Percentiles rank a stretch among this genome's conserved stretches.
Evolutionary conservation across 2,888 invertebrate species (phyloP).

Genomic region (Pristionchus exspectatus): DNA sequence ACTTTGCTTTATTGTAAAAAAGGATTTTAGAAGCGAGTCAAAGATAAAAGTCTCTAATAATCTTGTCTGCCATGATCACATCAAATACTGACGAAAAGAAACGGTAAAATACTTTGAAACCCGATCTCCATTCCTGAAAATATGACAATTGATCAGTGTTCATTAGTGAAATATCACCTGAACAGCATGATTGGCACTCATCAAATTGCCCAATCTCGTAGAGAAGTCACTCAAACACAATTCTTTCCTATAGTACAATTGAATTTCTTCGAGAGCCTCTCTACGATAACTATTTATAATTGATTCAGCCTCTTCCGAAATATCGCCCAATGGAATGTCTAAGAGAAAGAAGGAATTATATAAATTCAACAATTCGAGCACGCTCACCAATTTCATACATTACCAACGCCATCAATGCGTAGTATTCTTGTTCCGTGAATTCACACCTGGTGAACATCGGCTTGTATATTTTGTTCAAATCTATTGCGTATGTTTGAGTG

Average conservation of each 20-base stretch:
- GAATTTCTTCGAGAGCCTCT: not conserved
- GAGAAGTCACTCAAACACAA: not conserved
- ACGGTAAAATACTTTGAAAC: constrained; percentile 9
- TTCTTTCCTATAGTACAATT: not conserved
- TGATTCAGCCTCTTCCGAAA: not conserved
- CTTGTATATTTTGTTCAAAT: not conserved
- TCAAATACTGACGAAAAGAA: not conserved
- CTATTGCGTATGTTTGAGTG: not conserved
- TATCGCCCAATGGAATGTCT: not conserved
- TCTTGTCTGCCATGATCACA: not conserved
- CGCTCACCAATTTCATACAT: not conserved
- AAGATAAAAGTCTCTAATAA: not conserved
- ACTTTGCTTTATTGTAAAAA: no score
- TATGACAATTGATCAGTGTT: no score
- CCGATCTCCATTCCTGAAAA: constrained; percentile 23
- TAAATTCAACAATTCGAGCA: not conserved
- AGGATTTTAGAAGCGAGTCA: no score
- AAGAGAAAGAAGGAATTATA: not conserved
- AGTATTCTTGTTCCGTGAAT: not conserved
- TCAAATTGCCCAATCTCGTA: constrained; percentile 11
- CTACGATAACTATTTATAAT: not conserved
- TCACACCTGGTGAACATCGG: not conserved
- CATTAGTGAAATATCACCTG: not conserved
- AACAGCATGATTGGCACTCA: not conserved
- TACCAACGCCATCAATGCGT: not conserved